Percentiles rank a stretch among this genome's conserved stretches.
Conservation (phyloP, 2,113 vertebrate genomes). For the Corythoichthys intestinalis region DNA sequence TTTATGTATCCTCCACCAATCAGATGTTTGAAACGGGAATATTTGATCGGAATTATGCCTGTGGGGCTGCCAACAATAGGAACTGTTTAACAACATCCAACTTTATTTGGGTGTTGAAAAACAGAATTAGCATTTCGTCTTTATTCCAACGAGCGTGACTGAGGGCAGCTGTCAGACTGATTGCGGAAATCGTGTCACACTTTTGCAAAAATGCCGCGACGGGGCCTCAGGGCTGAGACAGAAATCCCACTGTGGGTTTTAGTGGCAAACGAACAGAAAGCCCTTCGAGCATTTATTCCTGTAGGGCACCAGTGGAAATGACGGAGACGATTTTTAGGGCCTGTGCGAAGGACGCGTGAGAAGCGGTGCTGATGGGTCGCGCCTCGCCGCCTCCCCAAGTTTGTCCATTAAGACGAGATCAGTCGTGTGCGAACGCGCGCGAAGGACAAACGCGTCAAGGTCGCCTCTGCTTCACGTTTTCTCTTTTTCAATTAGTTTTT, state of each 20-base stretch:
- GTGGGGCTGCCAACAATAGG: conserved; percentile 40
- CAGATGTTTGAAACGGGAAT: conserved; percentile 15
- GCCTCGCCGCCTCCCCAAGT: conserved; percentile 61
- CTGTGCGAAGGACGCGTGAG: conserved; percentile 10
- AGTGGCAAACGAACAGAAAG: not conserved
- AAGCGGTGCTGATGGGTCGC: conserved; percentile 51
- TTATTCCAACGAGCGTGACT: conserved; percentile 54
- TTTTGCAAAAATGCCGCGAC: conserved; percentile 24
- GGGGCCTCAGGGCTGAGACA: conserved; percentile 14
- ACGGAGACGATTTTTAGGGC: not conserved
- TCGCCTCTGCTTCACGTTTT: conserved; percentile 42
- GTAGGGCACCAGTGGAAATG: no score
- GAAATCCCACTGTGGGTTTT: not conserved
- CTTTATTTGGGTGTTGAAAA: conserved; percentile 27
- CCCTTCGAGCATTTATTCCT: not conserved
- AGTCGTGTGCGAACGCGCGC: conserved; percentile 38
- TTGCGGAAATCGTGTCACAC: conserved; percentile 43
- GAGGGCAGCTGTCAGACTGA: conserved; percentile 52
- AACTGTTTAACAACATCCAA: conserved; percentile 44
- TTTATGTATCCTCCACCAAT: conserved; percentile 3
- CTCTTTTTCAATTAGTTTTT: conserved; percentile 17
- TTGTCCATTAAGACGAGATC: conserved; percentile 63
- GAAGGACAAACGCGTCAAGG: conserved; percentile 41
- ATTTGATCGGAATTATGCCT: conserved; percentile 42
- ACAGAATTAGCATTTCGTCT: conserved; percentile 49